These are phyloP conservation scores for Dipodomys ordii DNA, from an alignment of 2,113 vertebrate genomes.

Conservation along the genomic window DNA sequence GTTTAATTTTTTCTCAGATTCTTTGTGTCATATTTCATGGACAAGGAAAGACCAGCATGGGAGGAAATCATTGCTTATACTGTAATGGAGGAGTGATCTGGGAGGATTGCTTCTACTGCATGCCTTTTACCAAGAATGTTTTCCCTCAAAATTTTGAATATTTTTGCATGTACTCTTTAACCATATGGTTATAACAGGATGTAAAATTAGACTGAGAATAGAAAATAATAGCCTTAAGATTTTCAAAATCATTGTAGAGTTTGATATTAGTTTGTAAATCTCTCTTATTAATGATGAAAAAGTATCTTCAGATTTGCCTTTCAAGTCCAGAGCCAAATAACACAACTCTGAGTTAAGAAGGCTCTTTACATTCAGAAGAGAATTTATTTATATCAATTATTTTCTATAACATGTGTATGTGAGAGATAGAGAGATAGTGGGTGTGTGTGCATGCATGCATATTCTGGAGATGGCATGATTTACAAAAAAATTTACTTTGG, in stretches of 20 bases:
- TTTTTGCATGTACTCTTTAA: slow-evolving; percentile 36
- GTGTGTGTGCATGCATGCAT: neutral
- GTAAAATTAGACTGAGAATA: neutral
- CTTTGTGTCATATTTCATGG: neutral
- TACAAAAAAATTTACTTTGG: neutral
- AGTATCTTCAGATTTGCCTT: neutral
- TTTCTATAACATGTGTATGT: neutral
- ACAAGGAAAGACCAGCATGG: neutral
- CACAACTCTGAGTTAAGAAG: neutral
- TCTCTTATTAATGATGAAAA: neutral
- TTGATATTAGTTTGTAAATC: neutral
- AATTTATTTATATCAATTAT: neutral
- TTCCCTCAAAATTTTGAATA: neutral
- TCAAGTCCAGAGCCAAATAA: neutral
- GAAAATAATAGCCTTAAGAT: neutral
- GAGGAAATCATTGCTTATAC: neutral
- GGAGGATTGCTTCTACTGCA: neutral
- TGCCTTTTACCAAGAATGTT: neutral
- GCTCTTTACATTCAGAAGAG: neutral
- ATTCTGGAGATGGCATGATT: neutral
- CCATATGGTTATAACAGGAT: neutral
- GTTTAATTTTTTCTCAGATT: neutral
- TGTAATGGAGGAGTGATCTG: neutral
- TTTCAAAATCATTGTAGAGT: slow-evolving; percentile 3
- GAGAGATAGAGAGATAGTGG: too few relatives aligned